These are phyloP conservation scores for Harmothoe impar DNA, from an alignment of 2,888 invertebrate species.

Conservation along the genomic window DNA sequence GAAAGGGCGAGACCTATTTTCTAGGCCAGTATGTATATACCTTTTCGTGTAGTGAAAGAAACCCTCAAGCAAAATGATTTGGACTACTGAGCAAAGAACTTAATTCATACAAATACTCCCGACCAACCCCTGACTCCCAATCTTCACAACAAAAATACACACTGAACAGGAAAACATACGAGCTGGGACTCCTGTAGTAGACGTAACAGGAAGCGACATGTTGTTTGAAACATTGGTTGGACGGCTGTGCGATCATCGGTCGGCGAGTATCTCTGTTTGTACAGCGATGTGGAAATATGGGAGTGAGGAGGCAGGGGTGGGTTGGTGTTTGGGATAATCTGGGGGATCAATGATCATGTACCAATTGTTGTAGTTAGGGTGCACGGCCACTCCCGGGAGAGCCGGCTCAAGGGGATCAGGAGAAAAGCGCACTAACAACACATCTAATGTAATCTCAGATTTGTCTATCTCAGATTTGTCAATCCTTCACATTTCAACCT, in stretches of 20 bases:
- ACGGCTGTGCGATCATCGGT: background rate
- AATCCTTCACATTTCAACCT: too few species aligned
- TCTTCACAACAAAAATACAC: background rate
- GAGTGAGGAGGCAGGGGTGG: too few species aligned
- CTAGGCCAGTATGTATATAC: too few species aligned
- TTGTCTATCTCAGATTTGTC: too few species aligned
- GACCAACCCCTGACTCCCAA: background rate
- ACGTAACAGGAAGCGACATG: slow-evolving; percentile 29
- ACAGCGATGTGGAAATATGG: background rate
- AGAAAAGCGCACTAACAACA: too few species aligned
- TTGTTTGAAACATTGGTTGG: background rate
- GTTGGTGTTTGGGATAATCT: background rate
- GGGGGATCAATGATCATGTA: slow-evolving; percentile 12
- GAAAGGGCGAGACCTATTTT: too few species aligned
- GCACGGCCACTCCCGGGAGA: background rate
- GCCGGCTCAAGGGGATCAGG: too few species aligned
- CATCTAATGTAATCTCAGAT: too few species aligned
- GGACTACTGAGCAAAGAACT: too few species aligned
- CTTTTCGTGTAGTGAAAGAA: too few species aligned
- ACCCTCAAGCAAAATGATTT: too few species aligned
- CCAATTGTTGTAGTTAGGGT: background rate
- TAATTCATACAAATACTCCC: too few species aligned
- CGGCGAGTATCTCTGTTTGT: background rate
- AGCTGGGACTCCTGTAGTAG: background rate
- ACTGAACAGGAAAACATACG: background rate